A percentile compares a stretch with the other conserved stretches of the same genome.
These are phyloP conservation scores for Platypus cylindrus DNA, from an alignment of 2,888 invertebrate species.

Conservation along the genomic window DNA sequence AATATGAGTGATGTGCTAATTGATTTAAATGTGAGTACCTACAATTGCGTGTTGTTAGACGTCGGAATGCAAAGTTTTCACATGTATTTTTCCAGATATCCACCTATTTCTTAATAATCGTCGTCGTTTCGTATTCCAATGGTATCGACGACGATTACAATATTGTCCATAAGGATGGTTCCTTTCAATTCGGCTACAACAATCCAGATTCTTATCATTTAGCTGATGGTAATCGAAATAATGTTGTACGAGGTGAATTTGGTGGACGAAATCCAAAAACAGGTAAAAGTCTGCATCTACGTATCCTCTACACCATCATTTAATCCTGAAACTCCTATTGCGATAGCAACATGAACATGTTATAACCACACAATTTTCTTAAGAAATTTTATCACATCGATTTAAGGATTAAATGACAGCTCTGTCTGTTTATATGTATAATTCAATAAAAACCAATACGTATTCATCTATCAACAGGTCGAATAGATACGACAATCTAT, in stretches of 20 bases:
- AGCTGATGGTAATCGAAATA: conserved; percentile 51
- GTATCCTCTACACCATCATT: neutral
- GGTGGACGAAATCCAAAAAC: conserved; percentile 61
- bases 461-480: conserved; percentile 28
- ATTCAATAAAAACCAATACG: neutral
- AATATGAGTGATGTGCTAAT: too few relatives aligned
- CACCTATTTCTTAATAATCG: neutral
- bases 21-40: too few relatives aligned
- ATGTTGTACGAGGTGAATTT: conserved; percentile 57
- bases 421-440: neutral
- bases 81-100: too few relatives aligned
- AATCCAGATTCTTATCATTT: conserved; percentile 58
- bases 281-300: conserved; percentile 25
- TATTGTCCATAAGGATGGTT: conserved; percentile 56
- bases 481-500: conserved; percentile 56
- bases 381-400: neutral
- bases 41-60: too few relatives aligned
- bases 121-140: conserved; percentile 4
- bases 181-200: conserved; percentile 63
- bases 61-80: too few relatives aligned
- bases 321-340: too few relatives aligned
- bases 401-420: neutral
- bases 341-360: too few relatives aligned
- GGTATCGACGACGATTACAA: conserved; percentile 43
- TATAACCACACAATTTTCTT: neutral